Evolutionary conservation across 2,113 vertebrate species (phyloP).

Genomic region (Maccullochella peelii): DNA sequence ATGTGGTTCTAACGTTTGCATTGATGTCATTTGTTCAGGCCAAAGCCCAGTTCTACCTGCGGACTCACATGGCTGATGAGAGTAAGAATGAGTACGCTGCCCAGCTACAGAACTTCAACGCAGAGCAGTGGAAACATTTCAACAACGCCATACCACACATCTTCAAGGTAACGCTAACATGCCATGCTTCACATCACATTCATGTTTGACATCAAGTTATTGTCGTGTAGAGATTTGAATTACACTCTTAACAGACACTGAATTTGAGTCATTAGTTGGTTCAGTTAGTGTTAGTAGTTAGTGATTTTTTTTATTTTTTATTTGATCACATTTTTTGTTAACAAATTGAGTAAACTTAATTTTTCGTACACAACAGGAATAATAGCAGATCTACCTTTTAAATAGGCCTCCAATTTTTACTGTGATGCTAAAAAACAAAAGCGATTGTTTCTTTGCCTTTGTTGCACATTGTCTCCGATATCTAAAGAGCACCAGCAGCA

Average conservation of each 20-base stretch:
- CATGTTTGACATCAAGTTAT: neutral
- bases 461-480: neutral
- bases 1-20: neutral
- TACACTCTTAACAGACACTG: neutral
- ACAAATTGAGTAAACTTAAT: neutral
- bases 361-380: no score
- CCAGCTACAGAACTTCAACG: constrained; percentile 96
- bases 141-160: constrained; percentile 95
- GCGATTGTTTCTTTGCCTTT: neutral
- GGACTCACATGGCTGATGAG: constrained; percentile 96
- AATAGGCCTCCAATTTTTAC: neutral
- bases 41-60: constrained; percentile 94
- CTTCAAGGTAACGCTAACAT: constrained; percentile 90
- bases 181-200: neutral
- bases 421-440: neutral
- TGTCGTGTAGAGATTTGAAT: neutral
- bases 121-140: constrained; percentile 97
- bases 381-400: neutral
- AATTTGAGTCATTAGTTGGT: neutral
- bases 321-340: no score
- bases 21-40: constrained; percentile 82
- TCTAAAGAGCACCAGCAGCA: neutral
- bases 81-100: constrained; percentile 99
- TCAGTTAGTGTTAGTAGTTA: neutral
- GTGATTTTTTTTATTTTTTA: no score